Percentiles rank a stretch among this genome's conserved stretches.
Conservation (phyloP, 35 echinoderm and acorn worm species). For the Antedon bifida region DNA sequence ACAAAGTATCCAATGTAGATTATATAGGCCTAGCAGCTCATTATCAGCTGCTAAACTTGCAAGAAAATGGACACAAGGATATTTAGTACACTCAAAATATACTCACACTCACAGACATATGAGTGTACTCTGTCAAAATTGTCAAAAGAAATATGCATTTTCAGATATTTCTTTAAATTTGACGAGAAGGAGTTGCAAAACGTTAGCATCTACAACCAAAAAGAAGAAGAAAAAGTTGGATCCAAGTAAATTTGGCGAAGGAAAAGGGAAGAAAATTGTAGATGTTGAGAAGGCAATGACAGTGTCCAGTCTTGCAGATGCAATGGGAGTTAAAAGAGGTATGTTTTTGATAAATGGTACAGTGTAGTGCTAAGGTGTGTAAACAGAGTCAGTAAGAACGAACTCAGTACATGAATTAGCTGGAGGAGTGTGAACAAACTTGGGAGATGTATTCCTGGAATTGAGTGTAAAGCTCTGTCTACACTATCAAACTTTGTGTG, state of each 20-base stretch:
- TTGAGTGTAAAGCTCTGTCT: no score
- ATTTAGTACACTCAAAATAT: background rate
- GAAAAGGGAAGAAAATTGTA: constrained; percentile 2
- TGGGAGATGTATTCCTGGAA: no score
- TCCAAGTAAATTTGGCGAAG: background rate
- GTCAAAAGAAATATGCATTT: background rate
- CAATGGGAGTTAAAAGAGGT: constrained; percentile 6
- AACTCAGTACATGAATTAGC: no score
- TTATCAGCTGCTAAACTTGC: background rate
- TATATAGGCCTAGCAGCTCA: background rate
- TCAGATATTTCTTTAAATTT: background rate
- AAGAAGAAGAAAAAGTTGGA: background rate
- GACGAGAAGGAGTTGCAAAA: background rate
- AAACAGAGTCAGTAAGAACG: no score
- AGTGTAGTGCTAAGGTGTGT: no score
- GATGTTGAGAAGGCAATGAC: constrained; percentile 8
- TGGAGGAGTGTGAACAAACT: no score
- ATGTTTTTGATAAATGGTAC: background rate
- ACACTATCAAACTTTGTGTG: no score
- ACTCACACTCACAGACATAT: background rate
- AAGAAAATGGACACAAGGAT: background rate
- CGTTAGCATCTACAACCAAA: background rate
- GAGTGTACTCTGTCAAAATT: background rate
- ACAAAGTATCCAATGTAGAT: background rate
- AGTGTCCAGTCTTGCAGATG: background rate